These are phyloP conservation scores for Bombyx huttoni DNA, from an alignment of 2,888 invertebrate genomes.

Conservation along the genomic window DNA sequence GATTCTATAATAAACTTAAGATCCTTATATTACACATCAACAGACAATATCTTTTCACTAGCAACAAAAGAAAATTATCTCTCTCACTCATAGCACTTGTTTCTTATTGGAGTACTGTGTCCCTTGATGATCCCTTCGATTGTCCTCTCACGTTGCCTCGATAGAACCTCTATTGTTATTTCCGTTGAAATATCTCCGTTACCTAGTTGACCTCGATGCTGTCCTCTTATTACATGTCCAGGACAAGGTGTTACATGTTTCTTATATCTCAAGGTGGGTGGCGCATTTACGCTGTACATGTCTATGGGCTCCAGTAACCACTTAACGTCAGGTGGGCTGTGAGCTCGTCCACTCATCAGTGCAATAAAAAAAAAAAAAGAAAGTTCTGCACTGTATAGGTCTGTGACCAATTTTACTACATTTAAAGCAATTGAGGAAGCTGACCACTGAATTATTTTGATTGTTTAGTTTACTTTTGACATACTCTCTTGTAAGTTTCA, in stretches of 20 bases:
- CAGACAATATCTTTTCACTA: not conserved
- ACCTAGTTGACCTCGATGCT: not conserved
- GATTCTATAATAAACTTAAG: not conserved
- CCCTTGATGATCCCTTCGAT: not conserved
- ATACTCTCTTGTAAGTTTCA: slow-evolving; percentile 4
- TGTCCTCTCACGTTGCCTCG: not conserved
- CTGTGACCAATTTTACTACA: not conserved
- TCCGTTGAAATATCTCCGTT: not conserved
- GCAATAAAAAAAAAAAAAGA: too few species aligned
- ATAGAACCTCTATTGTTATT: not conserved
- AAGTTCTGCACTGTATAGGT: not conserved
- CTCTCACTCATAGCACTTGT: not conserved
- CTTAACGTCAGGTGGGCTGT: too few species aligned
- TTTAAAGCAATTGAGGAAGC: not conserved
- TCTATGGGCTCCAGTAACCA: too few species aligned
- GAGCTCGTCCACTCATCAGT: too few species aligned
- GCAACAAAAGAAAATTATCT: not conserved
- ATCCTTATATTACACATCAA: not conserved
- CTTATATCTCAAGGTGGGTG: too few species aligned
- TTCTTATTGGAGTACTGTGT: not conserved
- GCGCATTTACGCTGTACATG: too few species aligned
- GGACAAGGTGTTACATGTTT: too few species aligned
- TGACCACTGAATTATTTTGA: not conserved
- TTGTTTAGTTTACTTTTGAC: slow-evolving; percentile 4
- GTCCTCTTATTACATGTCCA: not conserved